Percentiles rank a stretch among this genome's conserved stretches.
phyloP scores from a whole-genome alignment of 2,113 vertebrate genomes.

The Excalfactoria chinensis region DNA sequence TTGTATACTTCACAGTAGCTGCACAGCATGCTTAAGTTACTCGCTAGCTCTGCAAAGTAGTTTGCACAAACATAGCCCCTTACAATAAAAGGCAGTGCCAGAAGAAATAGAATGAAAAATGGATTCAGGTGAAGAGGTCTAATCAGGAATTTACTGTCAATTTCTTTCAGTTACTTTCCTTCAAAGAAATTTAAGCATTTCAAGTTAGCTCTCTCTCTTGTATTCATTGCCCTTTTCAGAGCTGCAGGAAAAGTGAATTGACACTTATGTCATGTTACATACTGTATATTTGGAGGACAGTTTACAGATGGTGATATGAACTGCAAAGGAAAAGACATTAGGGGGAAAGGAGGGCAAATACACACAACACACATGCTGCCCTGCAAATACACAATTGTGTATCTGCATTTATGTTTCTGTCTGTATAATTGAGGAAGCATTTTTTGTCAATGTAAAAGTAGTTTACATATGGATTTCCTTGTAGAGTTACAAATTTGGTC shows the following conservation, averaged over 20 bases:
- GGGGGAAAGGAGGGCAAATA: not conserved
- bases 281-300: not conserved
- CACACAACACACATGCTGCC: accelerated
- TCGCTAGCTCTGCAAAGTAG: constrained; percentile 30
- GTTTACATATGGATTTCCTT: not conserved
- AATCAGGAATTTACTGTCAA: not conserved
- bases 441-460: not conserved
- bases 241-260: not conserved
- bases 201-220: not conserved
- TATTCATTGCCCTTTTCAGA: constrained; percentile 34
- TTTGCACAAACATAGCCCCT: not conserved
- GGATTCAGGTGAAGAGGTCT: constrained; percentile 27
- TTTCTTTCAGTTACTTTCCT: not conserved
- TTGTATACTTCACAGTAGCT: constrained; percentile 50
- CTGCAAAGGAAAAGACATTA: not conserved
- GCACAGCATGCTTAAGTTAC: constrained; percentile 43
- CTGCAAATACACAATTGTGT: not conserved
- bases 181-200: constrained; percentile 34
- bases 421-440: not conserved
- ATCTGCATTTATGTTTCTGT: not conserved
- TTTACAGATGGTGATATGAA: not conserved
- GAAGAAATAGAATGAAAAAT: constrained; percentile 30
- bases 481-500: not conserved
- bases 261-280: not conserved
- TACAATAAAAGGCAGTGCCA: not conserved